Conservation (phyloP, 2,113 vertebrate species). For the Urocitellus parryii region DNA sequence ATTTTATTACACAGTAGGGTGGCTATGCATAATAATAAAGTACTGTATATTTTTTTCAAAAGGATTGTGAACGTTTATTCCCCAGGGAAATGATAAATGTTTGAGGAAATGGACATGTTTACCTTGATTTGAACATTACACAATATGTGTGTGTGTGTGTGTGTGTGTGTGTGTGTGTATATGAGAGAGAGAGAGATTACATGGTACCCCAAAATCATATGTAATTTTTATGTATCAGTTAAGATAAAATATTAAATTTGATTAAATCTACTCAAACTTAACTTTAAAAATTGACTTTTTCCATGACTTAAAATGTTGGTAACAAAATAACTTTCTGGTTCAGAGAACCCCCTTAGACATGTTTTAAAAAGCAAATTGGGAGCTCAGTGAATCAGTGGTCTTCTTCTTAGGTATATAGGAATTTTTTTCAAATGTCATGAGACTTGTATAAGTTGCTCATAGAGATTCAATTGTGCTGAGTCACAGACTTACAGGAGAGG, state of each 20-base stretch:
- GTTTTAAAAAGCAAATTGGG: not conserved
- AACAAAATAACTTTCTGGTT: not conserved
- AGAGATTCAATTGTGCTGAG: not conserved
- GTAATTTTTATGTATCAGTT: not conserved
- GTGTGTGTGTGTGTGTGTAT: too few species aligned
- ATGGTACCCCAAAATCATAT: not conserved
- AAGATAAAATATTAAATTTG: not conserved
- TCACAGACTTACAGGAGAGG: not conserved
- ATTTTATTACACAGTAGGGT: not conserved
- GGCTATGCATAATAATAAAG: not conserved
- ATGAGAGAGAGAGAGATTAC: too few species aligned
- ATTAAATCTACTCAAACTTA: constrained; percentile 29
- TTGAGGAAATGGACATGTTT: not conserved
- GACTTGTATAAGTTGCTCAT: not conserved
- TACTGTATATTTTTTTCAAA: not conserved
- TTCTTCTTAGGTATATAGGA: not conserved
- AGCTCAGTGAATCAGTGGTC: constrained; percentile 9
- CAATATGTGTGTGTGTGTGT: too few species aligned
- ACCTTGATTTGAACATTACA: not conserved
- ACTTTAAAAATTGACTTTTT: constrained; percentile 41
- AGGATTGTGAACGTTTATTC: not conserved
- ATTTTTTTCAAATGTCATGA: constrained; percentile 49
- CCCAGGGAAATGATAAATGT: not conserved
- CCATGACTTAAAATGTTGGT: not conserved
- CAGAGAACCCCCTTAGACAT: not conserved